These are phyloP conservation scores for Oceanodroma tethys DNA, from an alignment of 2,113 vertebrate species.

Conservation along the genomic window DNA sequence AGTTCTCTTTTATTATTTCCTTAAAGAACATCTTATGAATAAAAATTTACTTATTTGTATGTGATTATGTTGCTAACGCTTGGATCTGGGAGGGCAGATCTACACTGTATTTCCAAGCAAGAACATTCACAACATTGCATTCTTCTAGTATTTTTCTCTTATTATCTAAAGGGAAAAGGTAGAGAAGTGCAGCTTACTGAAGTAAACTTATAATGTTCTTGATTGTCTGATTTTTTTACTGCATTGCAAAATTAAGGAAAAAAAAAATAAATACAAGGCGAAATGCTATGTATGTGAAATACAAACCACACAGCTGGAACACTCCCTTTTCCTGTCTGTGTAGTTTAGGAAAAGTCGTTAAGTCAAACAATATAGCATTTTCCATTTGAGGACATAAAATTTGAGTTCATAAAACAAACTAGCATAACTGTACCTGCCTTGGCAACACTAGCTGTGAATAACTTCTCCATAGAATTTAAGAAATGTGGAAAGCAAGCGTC, in stretches of 20 bases:
- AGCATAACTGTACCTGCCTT: neutral
- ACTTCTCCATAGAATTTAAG: neutral
- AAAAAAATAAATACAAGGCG: neutral
- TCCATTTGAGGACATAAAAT: neutral
- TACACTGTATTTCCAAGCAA: neutral
- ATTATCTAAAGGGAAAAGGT: neutral
- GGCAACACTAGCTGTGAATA: slow-evolving; percentile 6
- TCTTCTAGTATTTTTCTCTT: neutral
- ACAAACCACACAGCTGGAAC: neutral
- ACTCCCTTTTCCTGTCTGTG: neutral
- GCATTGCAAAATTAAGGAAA: neutral
- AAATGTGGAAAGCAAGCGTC: neutral
- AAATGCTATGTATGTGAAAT: neutral
- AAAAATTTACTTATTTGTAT: neutral
- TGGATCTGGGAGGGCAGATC: neutral
- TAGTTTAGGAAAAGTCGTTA: neutral
- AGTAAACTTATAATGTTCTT: neutral
- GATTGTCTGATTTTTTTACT: neutral
- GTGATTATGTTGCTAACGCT: neutral
- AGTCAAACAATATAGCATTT: slow-evolving; percentile 12
- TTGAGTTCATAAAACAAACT: neutral
- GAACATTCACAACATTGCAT: neutral
- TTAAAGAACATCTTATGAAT: neutral
- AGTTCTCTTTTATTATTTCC: neutral
- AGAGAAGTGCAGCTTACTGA: neutral